Evolutionary conservation across 2,797 vertebrate genomes (phyloP).

Genomic region (Malacoraja senta): DNA sequence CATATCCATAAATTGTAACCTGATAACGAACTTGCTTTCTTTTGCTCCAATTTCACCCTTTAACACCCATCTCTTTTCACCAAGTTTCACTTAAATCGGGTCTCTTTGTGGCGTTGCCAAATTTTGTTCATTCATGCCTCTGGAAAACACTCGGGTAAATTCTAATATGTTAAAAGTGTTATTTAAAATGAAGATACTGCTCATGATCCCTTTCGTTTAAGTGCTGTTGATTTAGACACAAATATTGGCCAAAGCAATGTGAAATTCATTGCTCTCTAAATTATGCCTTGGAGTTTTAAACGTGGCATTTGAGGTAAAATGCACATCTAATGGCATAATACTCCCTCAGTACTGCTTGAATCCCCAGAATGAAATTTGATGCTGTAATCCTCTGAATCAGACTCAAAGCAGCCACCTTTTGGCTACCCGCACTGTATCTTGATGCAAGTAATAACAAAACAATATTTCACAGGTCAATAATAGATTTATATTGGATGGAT

Average conservation of each 20-base stretch:
- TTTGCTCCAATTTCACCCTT: no score
- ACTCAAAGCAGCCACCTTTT: no score
- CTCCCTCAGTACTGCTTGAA: neutral
- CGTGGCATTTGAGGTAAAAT: neutral
- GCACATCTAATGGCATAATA: neutral
- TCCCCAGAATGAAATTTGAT: neutral
- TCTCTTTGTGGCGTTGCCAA: no score
- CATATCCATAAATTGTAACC: neutral
- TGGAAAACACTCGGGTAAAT: no score
- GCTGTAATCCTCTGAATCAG: neutral
- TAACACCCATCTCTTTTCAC: no score
- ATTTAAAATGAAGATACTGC: no score
- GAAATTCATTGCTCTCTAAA: neutral
- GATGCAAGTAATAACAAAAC: neutral
- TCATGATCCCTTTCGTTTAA: no score
- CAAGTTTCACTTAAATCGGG: no score
- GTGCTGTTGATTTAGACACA: neutral
- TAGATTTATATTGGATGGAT: neutral
- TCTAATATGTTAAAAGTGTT: no score
- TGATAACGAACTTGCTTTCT: no score
- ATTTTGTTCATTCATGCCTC: no score
- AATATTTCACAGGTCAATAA: neutral
- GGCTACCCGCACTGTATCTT: neutral
- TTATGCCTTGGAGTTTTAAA: neutral
- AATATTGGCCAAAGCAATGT: neutral